These are phyloP conservation scores for Aethina tumida DNA, from an alignment of 1,140 invertebrate species.

Conservation along the genomic window DNA sequence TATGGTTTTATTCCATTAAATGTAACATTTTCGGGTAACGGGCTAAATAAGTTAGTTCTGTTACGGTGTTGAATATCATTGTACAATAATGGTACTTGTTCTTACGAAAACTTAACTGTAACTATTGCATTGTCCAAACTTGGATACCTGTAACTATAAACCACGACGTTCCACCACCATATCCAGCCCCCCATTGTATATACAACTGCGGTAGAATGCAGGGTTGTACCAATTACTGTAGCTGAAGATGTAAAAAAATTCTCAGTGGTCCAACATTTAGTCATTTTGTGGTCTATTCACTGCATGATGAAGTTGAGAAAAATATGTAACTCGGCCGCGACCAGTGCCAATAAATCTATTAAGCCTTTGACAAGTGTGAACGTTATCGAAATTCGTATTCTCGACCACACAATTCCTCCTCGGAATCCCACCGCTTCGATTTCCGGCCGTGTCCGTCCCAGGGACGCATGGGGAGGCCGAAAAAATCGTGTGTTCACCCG, in stretches of 20 bases:
- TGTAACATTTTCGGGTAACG: too few species aligned
- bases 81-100: too few species aligned
- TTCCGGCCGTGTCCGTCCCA: neutral
- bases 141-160: too few species aligned
- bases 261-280: conserved; percentile 35
- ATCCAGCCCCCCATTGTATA: neutral
- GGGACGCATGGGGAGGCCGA: too few species aligned
- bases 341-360: conserved; percentile 7
- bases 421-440: conserved; percentile 2
- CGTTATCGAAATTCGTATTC: neutral
- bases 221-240: conserved; percentile 30
- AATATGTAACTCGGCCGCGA: conserved; percentile 27
- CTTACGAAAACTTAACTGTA: too few species aligned
- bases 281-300: conserved; percentile 35
- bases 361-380: neutral
- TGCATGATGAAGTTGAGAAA: conserved; percentile 32
- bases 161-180: too few species aligned
- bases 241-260: conserved; percentile 35
- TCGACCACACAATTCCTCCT: neutral
- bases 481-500: too few species aligned
- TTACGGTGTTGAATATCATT: too few species aligned
- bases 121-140: too few species aligned
- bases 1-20: too few species aligned
- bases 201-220: conserved; percentile 15
- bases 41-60: too few species aligned